phyloP scores from a whole-genome alignment of 1,140 invertebrate species.

The Drosophila sp. region DNA sequence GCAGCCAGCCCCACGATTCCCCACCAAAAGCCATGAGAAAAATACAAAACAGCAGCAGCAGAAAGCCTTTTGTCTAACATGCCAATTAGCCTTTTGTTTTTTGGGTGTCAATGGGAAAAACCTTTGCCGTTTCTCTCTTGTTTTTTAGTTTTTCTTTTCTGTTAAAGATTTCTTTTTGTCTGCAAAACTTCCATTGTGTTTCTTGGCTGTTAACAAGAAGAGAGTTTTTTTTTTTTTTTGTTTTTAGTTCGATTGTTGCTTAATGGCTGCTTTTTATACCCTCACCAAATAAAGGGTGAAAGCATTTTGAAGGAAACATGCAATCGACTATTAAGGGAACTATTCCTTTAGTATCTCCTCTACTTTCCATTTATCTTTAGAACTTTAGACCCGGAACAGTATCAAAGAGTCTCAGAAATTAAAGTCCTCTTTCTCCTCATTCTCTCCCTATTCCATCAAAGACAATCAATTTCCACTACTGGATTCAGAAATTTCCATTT shows the following conservation, averaged over 20 bases:
- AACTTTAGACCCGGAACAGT: too few relatives aligned
- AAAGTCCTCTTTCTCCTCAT: too few relatives aligned
- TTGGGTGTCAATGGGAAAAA: slow-evolving; percentile 44
- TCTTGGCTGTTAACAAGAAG: slow-evolving; percentile 2
- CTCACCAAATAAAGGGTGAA: background rate
- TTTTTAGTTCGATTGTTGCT: background rate
- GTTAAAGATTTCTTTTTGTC: slow-evolving; percentile 29
- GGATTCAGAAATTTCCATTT: too few relatives aligned
- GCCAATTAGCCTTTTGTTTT: slow-evolving; percentile 54
- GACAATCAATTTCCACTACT: too few relatives aligned
- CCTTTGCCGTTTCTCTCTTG: background rate
- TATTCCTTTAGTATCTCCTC: too few relatives aligned
- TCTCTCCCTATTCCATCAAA: too few relatives aligned
- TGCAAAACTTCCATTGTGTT: slow-evolving; percentile 12
- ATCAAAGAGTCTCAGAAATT: too few relatives aligned
- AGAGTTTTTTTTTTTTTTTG: background rate
- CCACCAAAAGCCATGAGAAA: background rate
- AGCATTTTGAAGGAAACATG: too few relatives aligned
- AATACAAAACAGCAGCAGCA: background rate
- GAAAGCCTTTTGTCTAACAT: slow-evolving; percentile 54
- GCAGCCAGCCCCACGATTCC: background rate
- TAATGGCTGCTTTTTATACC: background rate
- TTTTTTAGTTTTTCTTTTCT: slow-evolving; percentile 22
- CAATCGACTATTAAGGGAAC: too few relatives aligned
- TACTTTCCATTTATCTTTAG: too few relatives aligned